These are phyloP conservation scores for Sarcophaga subvicina DNA, from an alignment of 2,888 invertebrate genomes.

Conservation along the genomic window DNA sequence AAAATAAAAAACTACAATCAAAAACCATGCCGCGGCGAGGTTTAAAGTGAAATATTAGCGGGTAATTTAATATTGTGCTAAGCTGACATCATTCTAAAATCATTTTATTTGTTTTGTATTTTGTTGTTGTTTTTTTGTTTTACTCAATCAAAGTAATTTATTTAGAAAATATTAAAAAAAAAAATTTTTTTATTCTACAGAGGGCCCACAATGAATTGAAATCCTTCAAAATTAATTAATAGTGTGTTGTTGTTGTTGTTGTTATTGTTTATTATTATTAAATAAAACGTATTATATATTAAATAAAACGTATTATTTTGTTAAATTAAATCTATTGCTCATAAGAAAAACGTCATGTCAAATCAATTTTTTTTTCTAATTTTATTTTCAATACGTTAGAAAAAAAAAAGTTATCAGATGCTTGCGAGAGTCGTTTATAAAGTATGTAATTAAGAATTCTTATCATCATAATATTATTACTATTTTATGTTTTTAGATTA, in stretches of 20 bases:
- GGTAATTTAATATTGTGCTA: conserved; percentile 58
- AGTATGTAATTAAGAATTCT: no score
- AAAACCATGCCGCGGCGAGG: conserved; percentile 40
- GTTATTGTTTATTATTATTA: background rate
- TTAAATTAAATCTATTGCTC: no score
- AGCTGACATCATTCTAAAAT: conserved; percentile 62
- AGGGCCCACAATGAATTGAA: conserved; percentile 14
- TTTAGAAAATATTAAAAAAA: conserved; percentile 8
- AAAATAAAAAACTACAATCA: conserved; percentile 12
- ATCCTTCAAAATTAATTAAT: conserved; percentile 52
- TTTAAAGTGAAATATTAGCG: background rate
- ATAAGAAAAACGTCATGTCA: no score
- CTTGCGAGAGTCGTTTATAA: no score
- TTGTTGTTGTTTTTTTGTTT: background rate
- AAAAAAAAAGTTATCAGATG: no score
- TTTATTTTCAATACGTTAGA: no score
- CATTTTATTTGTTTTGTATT: background rate
- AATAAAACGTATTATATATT: background rate
- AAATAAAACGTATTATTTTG: no score
- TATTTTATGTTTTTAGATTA: no score
- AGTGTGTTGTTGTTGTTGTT: background rate
- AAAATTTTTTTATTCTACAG: background rate
- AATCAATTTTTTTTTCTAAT: no score
- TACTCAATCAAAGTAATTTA: conserved; percentile 43
- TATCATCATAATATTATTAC: no score